A percentile compares a stretch with the other conserved stretches of the same genome.
Conservation (phyloP, 2,113 vertebrate genomes). For the Phoxinus phoxinus region DNA sequence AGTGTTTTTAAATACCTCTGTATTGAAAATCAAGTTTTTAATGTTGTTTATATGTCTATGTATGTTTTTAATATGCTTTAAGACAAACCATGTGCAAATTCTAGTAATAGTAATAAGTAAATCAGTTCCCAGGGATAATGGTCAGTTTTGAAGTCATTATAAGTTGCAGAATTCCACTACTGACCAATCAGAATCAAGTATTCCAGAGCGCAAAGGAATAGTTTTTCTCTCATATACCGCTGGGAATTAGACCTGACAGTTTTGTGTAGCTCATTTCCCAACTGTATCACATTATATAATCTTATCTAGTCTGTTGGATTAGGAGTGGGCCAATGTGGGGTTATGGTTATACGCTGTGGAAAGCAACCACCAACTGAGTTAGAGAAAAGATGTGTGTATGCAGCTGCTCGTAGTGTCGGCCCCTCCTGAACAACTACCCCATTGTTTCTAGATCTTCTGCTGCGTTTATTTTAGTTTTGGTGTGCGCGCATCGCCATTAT, state of each 20-base stretch:
- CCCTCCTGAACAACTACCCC: constrained; percentile 63
- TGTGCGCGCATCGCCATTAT: constrained; percentile 23
- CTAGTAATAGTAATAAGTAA: background rate
- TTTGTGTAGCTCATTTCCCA: constrained; percentile 61
- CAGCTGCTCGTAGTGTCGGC: constrained; percentile 61
- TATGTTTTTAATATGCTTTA: too few species aligned
- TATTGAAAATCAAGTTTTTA: too few species aligned
- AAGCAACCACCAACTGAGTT: constrained; percentile 66
- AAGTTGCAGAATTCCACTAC: background rate
- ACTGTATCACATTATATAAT: constrained; percentile 63
- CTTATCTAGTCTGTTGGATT: constrained; percentile 57
- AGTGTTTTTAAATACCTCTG: background rate
- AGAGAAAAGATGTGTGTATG: constrained; percentile 58
- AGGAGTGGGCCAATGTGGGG: constrained; percentile 54
- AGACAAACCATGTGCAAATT: too few species aligned
- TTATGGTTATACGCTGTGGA: constrained; percentile 55
- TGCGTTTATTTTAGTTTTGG: constrained; percentile 62
- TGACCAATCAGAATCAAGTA: background rate
- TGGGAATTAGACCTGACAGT: constrained; percentile 5
- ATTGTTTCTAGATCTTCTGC: constrained; percentile 60
- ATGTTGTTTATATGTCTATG: too few species aligned
- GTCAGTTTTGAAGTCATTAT: background rate
- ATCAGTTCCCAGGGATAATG: background rate
- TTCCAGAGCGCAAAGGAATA: background rate
- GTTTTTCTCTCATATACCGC: background rate